Evolutionary conservation across 2,888 invertebrate species (phyloP).

Genomic region (Podabrus alpinus): DNA sequence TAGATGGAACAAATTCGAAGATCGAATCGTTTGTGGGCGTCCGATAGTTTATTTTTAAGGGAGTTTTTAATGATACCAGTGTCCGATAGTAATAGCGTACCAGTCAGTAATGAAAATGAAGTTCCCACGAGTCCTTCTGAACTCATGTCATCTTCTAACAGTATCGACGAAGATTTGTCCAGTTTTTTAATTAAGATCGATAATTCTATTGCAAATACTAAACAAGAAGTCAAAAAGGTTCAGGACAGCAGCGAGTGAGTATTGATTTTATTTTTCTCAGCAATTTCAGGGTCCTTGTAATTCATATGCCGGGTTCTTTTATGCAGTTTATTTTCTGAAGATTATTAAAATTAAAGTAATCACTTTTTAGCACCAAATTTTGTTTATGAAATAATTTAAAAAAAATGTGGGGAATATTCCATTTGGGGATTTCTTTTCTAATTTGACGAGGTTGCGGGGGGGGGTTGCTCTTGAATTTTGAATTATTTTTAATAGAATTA

Average conservation of each 20-base stretch:
- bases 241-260: slow-evolving; percentile 85
- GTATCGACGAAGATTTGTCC: slow-evolving; percentile 76
- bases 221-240: slow-evolving; percentile 80
- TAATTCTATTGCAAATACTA: slow-evolving; percentile 81
- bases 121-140: slow-evolving; percentile 55
- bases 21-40: slow-evolving; percentile 88
- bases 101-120: slow-evolving; percentile 53
- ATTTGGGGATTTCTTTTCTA: no score
- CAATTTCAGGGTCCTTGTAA: not conserved
- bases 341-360: no score
- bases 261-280: not conserved
- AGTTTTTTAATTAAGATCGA: slow-evolving; percentile 84
- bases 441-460: no score
- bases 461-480: no score
- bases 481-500: no score
- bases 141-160: slow-evolving; percentile 56
- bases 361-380: no score
- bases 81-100: slow-evolving; percentile 66
- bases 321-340: no score
- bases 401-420: no score
- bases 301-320: no score
- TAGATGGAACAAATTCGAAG: slow-evolving; percentile 94
- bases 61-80: slow-evolving; percentile 87
- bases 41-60: slow-evolving; percentile 90
- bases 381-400: no score